Conservation (phyloP, 2,113 vertebrate genomes). For the Bos indicus region DNA sequence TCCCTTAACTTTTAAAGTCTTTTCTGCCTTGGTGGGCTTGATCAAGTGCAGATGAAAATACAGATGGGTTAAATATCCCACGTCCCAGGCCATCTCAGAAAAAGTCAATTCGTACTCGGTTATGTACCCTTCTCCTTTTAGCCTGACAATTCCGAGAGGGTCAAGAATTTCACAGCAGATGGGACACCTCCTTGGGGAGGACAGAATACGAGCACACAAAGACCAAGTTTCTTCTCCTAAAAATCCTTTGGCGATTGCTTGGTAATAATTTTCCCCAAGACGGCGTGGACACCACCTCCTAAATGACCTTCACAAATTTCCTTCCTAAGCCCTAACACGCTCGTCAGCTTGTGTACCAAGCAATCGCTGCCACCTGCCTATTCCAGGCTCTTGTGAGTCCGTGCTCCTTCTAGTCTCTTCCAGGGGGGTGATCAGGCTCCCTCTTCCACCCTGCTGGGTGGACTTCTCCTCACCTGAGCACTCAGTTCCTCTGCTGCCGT, state of each 20-base stretch:
- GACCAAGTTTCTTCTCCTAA: neutral
- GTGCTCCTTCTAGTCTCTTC: neutral
- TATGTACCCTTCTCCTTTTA: neutral
- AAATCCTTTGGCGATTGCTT: neutral
- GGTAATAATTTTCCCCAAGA: neutral
- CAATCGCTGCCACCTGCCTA: neutral
- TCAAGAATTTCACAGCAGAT: neutral
- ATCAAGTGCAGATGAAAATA: neutral
- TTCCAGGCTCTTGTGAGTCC: neutral
- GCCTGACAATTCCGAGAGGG: neutral
- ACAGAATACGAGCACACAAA: neutral
- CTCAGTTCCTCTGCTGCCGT: neutral
- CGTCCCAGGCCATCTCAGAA: fast-evolving
- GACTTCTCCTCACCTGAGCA: neutral
- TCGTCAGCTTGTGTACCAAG: neutral
- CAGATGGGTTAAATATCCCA: neutral
- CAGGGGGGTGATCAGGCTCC: too few species aligned
- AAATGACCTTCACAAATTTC: neutral
- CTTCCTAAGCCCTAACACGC: neutral
- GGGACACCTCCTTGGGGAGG: neutral
- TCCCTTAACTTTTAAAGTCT: neutral
- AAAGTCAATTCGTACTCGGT: neutral
- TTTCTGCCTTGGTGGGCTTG: neutral
- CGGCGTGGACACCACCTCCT: neutral
- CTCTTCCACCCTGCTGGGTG: fast-evolving